Percentiles rank a stretch among this genome's conserved stretches.
Evolutionary conservation across 2,888 invertebrate species (phyloP).

Genomic region (Temnothorax ravouxi): DNA sequence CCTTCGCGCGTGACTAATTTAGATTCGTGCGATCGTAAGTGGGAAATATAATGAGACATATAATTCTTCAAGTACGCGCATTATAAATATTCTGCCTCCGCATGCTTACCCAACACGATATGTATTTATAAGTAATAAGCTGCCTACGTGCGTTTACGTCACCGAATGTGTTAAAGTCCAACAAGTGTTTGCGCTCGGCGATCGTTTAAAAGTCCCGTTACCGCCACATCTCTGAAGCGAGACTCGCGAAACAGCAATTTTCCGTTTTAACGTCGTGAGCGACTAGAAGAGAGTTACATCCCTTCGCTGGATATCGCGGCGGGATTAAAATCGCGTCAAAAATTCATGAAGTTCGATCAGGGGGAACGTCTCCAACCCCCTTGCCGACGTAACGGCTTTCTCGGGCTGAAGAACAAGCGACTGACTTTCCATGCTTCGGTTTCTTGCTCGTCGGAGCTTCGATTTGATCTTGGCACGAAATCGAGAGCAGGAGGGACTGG

Average conservation of each 20-base stretch:
- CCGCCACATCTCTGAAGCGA: not conserved
- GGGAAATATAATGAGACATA: no score
- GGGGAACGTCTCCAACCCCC: slow-evolving; percentile 19
- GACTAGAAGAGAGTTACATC: slow-evolving; percentile 25
- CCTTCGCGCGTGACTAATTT: not conserved
- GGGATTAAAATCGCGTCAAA: slow-evolving; percentile 55
- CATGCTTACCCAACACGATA: not conserved
- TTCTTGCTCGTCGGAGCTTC: slow-evolving; percentile 34
- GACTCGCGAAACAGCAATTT: slow-evolving; percentile 39
- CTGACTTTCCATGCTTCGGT: slow-evolving; percentile 51
- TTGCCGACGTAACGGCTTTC: slow-evolving; percentile 34
- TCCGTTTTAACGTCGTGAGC: slow-evolving; percentile 20
- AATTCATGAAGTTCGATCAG: slow-evolving; percentile 55
- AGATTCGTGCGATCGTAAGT: not conserved
- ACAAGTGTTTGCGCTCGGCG: slow-evolving; percentile 38
- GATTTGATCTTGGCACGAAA: slow-evolving; percentile 47
- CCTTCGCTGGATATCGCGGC: slow-evolving; percentile 18
- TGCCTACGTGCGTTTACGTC: not conserved
- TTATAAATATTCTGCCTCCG: not conserved
- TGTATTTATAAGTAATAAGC: not conserved
- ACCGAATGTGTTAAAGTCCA: slow-evolving; percentile 23
- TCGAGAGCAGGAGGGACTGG: slow-evolving; percentile 10
- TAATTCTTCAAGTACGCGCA: not conserved
- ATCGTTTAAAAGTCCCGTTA: not conserved
- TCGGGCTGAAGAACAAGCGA: slow-evolving; percentile 42